These are phyloP conservation scores for Nymphalis io DNA, from an alignment of 1,140 invertebrate species.

Conservation along the genomic window DNA sequence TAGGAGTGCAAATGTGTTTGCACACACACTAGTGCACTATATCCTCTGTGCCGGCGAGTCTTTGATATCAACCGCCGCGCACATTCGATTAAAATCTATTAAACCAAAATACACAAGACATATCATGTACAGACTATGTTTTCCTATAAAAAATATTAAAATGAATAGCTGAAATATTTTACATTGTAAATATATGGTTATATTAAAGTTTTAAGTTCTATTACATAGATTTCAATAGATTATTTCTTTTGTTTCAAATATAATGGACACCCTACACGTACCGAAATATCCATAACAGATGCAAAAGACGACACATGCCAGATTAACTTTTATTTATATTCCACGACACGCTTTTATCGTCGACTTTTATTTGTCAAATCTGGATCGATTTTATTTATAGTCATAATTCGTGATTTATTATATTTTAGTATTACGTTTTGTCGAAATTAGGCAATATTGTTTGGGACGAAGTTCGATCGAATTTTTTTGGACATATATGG, in stretches of 20 bases:
- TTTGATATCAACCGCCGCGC: too few relatives aligned
- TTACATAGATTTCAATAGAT: neutral
- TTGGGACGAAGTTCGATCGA: too few relatives aligned
- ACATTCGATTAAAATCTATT: too few relatives aligned
- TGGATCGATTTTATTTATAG: neutral
- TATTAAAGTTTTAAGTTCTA: neutral
- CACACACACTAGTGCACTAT: too few relatives aligned
- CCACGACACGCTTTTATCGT: slow-evolving; percentile 4
- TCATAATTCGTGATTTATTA: neutral
- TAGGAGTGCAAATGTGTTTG: too few relatives aligned
- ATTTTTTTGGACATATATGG: too few relatives aligned
- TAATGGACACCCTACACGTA: slow-evolving; percentile 11
- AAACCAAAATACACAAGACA: too few relatives aligned
- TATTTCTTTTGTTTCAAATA: neutral
- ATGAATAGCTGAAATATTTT: neutral
- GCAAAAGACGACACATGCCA: slow-evolving; percentile 24
- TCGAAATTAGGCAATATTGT: too few relatives aligned
- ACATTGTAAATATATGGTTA: too few relatives aligned
- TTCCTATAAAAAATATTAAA: neutral
- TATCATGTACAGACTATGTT: too few relatives aligned
- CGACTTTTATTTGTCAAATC: slow-evolving; percentile 8
- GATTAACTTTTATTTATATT: slow-evolving; percentile 24
- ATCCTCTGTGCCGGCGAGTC: too few relatives aligned
- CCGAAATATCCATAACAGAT: slow-evolving; percentile 29
- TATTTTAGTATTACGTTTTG: neutral